Conservation (phyloP, 2,113 vertebrate species). For the Gymnogyps californianus region DNA sequence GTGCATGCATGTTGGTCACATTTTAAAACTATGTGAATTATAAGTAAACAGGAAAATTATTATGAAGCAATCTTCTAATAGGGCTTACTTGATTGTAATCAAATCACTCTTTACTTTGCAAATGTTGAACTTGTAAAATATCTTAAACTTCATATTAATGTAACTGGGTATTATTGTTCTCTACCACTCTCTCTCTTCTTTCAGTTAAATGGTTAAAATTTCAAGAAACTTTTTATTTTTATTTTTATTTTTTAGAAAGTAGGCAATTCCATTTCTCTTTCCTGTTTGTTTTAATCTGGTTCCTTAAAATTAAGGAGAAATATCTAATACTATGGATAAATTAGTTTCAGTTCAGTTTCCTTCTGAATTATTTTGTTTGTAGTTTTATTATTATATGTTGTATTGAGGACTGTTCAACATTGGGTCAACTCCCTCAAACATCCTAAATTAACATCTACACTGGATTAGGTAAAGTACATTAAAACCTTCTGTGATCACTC, state of each 20-base stretch:
- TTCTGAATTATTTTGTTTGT: neutral
- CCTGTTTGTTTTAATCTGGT: neutral
- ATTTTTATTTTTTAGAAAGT: neutral
- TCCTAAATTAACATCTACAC: neutral
- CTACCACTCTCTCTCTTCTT: neutral
- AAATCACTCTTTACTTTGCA: neutral
- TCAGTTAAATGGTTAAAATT: neutral
- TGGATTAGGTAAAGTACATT: neutral
- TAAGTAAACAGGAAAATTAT: neutral
- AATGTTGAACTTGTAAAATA: neutral
- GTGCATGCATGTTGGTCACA: neutral
- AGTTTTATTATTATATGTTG: neutral
- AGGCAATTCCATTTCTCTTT: neutral
- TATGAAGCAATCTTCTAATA: neutral
- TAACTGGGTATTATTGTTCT: neutral
- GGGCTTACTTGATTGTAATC: neutral
- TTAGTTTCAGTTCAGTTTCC: neutral
- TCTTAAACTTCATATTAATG: neutral
- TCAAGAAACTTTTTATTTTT: neutral
- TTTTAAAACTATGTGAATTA: neutral
- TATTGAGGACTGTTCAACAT: neutral
- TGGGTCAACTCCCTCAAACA: neutral
- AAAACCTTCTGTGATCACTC: neutral
- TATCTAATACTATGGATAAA: neutral
- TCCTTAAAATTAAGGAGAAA: neutral